phyloP scores from a whole-genome alignment of 1,140 invertebrate genomes.

The Physella acuta region DNA sequence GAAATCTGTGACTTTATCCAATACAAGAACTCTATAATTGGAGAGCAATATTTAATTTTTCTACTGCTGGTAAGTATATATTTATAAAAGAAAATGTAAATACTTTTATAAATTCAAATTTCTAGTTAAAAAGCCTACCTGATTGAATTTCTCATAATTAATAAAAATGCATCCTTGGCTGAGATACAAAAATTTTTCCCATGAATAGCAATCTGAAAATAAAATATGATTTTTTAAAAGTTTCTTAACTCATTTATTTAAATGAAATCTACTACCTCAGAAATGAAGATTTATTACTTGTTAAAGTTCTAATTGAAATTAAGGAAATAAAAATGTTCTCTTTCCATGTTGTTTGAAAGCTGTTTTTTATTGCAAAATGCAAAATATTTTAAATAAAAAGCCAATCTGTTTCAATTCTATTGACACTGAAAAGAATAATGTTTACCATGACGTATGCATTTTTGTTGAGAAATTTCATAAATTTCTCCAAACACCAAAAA shows the following conservation, averaged over 20 bases:
- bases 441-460: slow-evolving; percentile 90
- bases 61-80: not conserved
- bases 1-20: slow-evolving; percentile 91
- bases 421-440: too few species aligned
- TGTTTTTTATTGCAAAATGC: too few species aligned
- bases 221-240: slow-evolving; percentile 15
- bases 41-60: slow-evolving; percentile 7
- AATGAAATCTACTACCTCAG: not conserved
- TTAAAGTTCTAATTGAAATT: too few species aligned
- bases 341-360: too few species aligned
- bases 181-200: slow-evolving; percentile 89
- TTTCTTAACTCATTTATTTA: not conserved
- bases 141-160: slow-evolving; percentile 86
- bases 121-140: slow-evolving; percentile 44
- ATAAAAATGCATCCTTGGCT: slow-evolving; percentile 84
- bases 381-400: too few species aligned
- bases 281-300: too few species aligned
- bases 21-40: slow-evolving; percentile 73
- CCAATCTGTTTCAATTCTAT: too few species aligned
- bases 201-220: slow-evolving; percentile 78
- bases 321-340: too few species aligned
- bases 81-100: not conserved
- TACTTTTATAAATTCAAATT: not conserved
- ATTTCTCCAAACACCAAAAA: slow-evolving; percentile 87
- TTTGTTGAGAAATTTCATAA: slow-evolving; percentile 74